These are phyloP conservation scores for Drosophila eugracilis DNA, from an alignment of 1,140 invertebrate species.

Conservation along the genomic window DNA sequence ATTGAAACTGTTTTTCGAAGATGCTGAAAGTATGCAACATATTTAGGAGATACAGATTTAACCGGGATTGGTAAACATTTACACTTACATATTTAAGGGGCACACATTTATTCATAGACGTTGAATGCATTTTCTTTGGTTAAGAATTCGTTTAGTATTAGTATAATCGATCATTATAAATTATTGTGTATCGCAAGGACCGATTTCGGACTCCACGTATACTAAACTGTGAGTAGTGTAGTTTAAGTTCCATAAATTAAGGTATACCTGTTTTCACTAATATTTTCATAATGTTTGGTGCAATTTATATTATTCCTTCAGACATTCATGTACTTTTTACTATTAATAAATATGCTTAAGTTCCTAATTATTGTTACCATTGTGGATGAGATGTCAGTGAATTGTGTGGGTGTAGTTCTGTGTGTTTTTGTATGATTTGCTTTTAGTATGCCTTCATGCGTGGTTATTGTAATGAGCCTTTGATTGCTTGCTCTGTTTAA, in stretches of 20 bases:
- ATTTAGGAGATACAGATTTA: constrained; percentile 6
- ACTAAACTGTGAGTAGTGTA: constrained; percentile 3
- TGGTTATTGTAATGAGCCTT: constrained; percentile 50
- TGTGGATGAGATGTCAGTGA: constrained; percentile 75
- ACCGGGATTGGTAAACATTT: constrained; percentile 51
- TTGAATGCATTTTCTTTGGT: constrained; percentile 1
- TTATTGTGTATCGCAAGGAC: neutral
- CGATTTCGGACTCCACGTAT: neutral
- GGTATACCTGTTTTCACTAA: constrained; percentile 50
- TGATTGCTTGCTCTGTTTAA: constrained; percentile 37
- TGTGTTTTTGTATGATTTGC: constrained; percentile 22
- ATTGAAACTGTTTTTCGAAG: constrained; percentile 14
- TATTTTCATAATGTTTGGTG: constrained; percentile 43
- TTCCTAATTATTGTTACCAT: constrained; percentile 83
- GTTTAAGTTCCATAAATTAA: constrained; percentile 12
- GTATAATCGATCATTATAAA: constrained; percentile 13
- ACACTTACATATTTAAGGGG: constrained; percentile 39
- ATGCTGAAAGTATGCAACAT: constrained; percentile 11
- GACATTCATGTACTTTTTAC: constrained; percentile 55
- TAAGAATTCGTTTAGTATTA: constrained; percentile 2
- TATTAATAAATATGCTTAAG: constrained; percentile 69
- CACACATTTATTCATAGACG: constrained; percentile 1
- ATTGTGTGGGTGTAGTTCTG: constrained; percentile 29
- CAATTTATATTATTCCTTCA: constrained; percentile 55
- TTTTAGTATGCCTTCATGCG: constrained; percentile 41